These are phyloP conservation scores for Melangyna quadrimaculata DNA, from an alignment of 2,888 invertebrate species.

Conservation along the genomic window DNA sequence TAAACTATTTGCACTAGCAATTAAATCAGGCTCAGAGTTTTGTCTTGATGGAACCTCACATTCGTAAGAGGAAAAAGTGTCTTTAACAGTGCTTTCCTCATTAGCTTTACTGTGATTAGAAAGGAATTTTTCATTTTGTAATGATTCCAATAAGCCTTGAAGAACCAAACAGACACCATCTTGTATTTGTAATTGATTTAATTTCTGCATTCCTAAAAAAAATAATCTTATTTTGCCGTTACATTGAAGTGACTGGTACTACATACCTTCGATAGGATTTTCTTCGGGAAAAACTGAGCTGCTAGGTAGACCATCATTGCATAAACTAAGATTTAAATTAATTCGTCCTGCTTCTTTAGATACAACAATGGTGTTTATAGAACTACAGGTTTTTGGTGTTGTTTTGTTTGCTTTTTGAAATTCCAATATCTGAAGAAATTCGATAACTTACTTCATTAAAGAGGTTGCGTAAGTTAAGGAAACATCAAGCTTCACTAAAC, in stretches of 20 bases:
- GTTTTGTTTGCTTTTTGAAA: background rate
- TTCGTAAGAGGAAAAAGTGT: background rate
- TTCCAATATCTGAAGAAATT: background rate
- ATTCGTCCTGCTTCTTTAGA: background rate
- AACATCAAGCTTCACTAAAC: background rate
- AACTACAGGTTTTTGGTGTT: background rate
- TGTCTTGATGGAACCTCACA: background rate
- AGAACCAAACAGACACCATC: background rate
- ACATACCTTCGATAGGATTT: background rate
- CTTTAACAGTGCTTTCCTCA: background rate
- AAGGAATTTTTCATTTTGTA: background rate
- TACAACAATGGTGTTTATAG: background rate
- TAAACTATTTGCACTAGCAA: background rate
- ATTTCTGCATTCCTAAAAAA: background rate
- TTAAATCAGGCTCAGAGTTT: background rate
- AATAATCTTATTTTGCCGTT: background rate
- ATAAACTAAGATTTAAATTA: background rate
- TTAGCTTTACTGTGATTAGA: background rate
- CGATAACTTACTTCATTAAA: background rate
- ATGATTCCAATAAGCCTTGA: background rate
- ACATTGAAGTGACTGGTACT: too few relatives aligned
- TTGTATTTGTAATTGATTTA: background rate
- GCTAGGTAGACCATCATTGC: background rate
- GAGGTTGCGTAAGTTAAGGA: background rate
- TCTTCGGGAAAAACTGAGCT: background rate